Evolutionary conservation across 2,113 vertebrate species (phyloP), one percentile per base, ranked within the genome.

Genomic region (Haemorhous mexicanus): DNA sequence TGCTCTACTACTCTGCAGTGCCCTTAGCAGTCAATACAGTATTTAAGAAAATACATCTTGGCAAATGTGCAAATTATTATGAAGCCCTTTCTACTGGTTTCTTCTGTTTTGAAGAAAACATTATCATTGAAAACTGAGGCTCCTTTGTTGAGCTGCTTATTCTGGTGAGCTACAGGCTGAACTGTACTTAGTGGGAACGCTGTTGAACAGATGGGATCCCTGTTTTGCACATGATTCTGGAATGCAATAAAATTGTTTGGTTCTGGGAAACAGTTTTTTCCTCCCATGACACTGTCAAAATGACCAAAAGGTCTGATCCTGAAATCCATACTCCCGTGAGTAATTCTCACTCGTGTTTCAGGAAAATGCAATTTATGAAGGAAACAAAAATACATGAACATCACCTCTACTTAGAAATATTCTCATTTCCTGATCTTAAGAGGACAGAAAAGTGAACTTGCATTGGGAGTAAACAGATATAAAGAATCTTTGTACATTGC

Each of bases 181-280:
- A 75, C 53, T 8, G 7, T 68, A 88, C 66, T 89, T 91, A 63
- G 81, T 20, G 63, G 82, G 90, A 93, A 84, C 76, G 79, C 88
- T 94, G 94, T 75, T 6, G 24, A 97, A 94, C 96, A 97, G 96
- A 96, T 96, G 96, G 59, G 46, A 95, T 90, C 88, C 90, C 93
- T 91, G 93, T 82, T 91, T 94, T 95, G 83, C 88, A 94, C 93
- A 95, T 94, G 97, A 96, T 90, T 93, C 64, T 97, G 97, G 97
- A 97, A 97, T 97, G 96, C 89, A 84, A 44, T 95, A 91, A 96
- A 97, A 97, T 97, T 90, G 64, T 83, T 93, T 96, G 58, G 91
- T 96, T 96, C 95, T 95, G 96, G 92, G 92, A 96, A 97, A 96
- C n/a, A 94, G 85, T 84, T 94, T 96, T 94, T 95, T 56, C 75